Conservation (phyloP, 2,888 invertebrate genomes). For the Baronia brevicornis region DNA sequence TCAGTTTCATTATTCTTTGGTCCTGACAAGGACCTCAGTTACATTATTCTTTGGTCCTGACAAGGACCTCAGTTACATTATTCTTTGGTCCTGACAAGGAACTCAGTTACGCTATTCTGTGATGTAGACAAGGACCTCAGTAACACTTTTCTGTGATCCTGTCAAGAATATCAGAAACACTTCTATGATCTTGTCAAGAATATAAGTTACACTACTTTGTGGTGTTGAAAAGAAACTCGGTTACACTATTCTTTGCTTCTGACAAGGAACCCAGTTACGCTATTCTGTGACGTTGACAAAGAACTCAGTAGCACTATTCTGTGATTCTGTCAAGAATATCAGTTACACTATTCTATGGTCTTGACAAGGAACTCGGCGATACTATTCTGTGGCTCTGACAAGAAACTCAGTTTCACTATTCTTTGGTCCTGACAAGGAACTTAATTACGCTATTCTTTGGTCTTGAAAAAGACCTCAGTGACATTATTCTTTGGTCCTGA, state of each 20-base stretch:
- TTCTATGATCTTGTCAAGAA: not conserved
- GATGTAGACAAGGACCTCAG: slow-evolving; percentile 7
- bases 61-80: slow-evolving; percentile 3
- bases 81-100: slow-evolving; percentile 9
- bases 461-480: slow-evolving; percentile 12
- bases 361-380: slow-evolving; percentile 17
- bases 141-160: slow-evolving; percentile 2
- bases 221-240: slow-evolving; percentile 11
- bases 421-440: slow-evolving; percentile 15
- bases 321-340: slow-evolving; percentile 10
- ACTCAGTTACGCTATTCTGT: slow-evolving; percentile 9
- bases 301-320: slow-evolving; percentile 7
- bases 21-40: not conserved
- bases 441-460: slow-evolving; percentile 9
- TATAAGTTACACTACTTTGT: slow-evolving; percentile 3
- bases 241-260: slow-evolving; percentile 12
- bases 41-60: not conserved
- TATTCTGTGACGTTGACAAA: slow-evolving; percentile 14
- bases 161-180: slow-evolving; percentile 3
- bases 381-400: slow-evolving; percentile 8
- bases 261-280: too few species aligned
- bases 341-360: slow-evolving; percentile 11
- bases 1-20: slow-evolving; percentile 6
- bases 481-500: slow-evolving; percentile 14
- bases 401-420: slow-evolving; percentile 11